Evolutionary conservation across 2,888 invertebrate species (phyloP), one percentile per base, ranked within the genome.

Genomic region (Eudemis profundana): DNA sequence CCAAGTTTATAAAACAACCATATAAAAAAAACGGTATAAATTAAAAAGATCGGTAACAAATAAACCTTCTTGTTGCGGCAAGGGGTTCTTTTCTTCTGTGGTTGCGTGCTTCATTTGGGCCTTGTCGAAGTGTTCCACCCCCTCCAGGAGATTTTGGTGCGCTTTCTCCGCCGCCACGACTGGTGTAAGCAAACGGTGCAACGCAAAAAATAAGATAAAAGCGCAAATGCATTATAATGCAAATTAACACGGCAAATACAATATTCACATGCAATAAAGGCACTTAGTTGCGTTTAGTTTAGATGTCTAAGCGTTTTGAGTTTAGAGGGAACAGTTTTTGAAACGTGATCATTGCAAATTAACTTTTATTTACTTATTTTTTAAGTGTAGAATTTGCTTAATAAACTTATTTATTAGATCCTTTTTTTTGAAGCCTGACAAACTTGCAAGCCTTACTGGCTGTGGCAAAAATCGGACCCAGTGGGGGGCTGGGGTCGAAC

Each of bases 41-140:
- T 14, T 38, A 23, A 42, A 40, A 10, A 17, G 8, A 44, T 19
- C 38, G 33, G 42, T 36, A 57, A 74, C 67, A 76, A 71, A 74
- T 70, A 68, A 81, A 95, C 95, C 95, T 95, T 96, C 94, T 78
- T 94, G 93, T 72, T 95, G 95, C 62, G 96, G 96, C 79, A 96
- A 93, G 50, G 94, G 89, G 77, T 95, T 95, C 92, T 96, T 96
- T 90, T 96, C 96, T 75, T 94, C 92, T 7, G 96, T 96, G 68
- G 93, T 93, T 2, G 95, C 93, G 81, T 95, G 96, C 81, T 95
- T 95, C 95, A 96, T 95, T 74, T 94, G 93, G 51, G 93, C 89
- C 90, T 95, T 95, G 91, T 95, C 95, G 79, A 95, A 96, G 75
- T 94, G 94, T 81, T 95, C 95, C 62, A 96, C 95, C 70, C 95